These are phyloP conservation scores for Platyscapa corneri DNA, from an alignment of 1,140 invertebrate genomes.

Conservation along the genomic window DNA sequence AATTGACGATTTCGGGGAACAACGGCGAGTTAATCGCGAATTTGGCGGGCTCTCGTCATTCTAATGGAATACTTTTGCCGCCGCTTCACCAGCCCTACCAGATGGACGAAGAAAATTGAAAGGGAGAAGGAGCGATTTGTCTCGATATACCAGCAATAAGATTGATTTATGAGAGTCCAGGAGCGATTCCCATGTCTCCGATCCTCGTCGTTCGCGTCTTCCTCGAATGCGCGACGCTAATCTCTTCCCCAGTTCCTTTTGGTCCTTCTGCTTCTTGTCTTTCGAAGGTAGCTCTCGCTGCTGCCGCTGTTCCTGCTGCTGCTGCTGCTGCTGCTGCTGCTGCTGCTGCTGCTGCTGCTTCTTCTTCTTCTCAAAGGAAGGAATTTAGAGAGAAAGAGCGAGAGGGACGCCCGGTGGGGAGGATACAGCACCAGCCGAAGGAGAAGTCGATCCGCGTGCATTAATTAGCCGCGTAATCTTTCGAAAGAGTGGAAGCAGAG, in stretches of 20 bases:
- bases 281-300: too few relatives aligned
- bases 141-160: constrained; percentile 47
- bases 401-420: background rate
- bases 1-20: too few relatives aligned
- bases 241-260: constrained; percentile 52
- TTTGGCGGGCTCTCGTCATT: too few relatives aligned
- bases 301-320: too few relatives aligned
- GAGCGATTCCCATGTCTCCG: constrained; percentile 50
- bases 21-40: too few relatives aligned
- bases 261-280: constrained; percentile 53
- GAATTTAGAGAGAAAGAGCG: constrained; percentile 30
- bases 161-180: constrained; percentile 51
- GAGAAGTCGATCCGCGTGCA: constrained; percentile 56
- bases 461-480: constrained; percentile 61
- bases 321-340: too few relatives aligned
- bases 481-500: constrained; percentile 44
- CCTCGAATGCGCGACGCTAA: constrained; percentile 42
- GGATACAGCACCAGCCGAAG: constrained; percentile 21
- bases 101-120: background rate
- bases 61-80: background rate
- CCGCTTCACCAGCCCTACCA: background rate
- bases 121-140: constrained; percentile 44
- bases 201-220: constrained; percentile 29
- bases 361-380: constrained; percentile 43
- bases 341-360: too few relatives aligned